phyloP scores from a whole-genome alignment of 2,888 invertebrate species.

The Helicoverpa assulta region DNA sequence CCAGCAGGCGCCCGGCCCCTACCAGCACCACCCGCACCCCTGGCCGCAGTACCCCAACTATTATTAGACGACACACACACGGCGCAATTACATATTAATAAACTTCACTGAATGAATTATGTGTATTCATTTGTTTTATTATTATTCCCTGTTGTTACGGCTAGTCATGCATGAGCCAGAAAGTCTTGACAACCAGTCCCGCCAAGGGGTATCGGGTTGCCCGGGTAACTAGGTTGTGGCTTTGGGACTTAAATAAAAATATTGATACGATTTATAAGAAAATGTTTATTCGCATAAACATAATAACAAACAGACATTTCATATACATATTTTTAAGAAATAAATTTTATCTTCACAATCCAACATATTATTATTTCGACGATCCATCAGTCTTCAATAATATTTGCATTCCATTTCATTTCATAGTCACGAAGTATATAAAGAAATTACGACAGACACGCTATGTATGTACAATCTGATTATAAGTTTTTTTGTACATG shows the following conservation, averaged over 20 bases:
- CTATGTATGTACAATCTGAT: constrained; percentile 28
- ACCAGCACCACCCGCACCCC: constrained; percentile 86
- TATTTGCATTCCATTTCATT: constrained; percentile 13
- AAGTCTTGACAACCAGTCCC: neutral
- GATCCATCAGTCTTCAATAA: constrained; percentile 69
- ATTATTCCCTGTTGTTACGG: no score
- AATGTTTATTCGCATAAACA: constrained; percentile 72
- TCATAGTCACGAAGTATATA: constrained; percentile 9
- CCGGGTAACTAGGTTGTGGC: no score
- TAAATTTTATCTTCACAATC: constrained; percentile 75
- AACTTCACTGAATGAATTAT: constrained; percentile 17
- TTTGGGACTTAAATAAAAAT: constrained; percentile 17
- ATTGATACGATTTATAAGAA: constrained; percentile 49
- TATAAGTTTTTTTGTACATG: neutral
- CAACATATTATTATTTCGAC: constrained; percentile 68
- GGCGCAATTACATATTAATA: constrained; percentile 17
- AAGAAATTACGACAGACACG: constrained; percentile 5
- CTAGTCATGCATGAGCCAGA: no score
- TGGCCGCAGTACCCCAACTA: constrained; percentile 89
- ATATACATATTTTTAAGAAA: constrained; percentile 70
- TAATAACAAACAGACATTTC: constrained; percentile 68
- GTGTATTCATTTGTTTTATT: constrained; percentile 26
- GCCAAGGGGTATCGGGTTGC: no score
- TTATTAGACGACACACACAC: constrained; percentile 73
- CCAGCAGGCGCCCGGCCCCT: constrained; percentile 87